A percentile compares a stretch with the other conserved stretches of the same genome.
phyloP scores from a whole-genome alignment of 1,140 invertebrate species.

The Arctopsyche grandis region DNA sequence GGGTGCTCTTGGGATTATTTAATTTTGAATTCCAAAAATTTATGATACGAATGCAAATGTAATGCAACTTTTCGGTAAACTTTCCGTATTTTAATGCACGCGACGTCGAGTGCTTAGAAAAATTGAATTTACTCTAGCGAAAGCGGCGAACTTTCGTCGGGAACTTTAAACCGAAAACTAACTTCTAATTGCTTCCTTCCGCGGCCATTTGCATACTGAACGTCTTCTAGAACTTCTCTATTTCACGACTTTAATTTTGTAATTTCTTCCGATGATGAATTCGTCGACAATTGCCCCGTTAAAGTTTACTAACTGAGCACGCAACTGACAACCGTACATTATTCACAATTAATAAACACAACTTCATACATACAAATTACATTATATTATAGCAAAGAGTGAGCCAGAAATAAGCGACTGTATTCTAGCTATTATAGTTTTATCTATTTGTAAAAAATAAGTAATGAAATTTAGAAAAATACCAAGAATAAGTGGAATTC shows the following conservation, averaged over 20 bases:
- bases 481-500: no score
- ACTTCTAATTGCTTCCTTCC: slow-evolving; percentile 30
- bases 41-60: no score
- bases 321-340: no score
- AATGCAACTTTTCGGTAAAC: no score
- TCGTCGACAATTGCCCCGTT: neutral
- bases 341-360: no score
- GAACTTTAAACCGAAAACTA: slow-evolving; percentile 12
- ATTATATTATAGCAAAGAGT: no score
- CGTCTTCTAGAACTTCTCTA: neutral
- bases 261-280: slow-evolving; percentile 16
- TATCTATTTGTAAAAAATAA: neutral
- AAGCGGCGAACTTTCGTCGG: neutral
- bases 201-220: slow-evolving; percentile 24
- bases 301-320: no score
- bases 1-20: no score
- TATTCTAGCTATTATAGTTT: neutral
- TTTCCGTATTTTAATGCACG: no score
- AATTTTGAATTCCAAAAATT: no score
- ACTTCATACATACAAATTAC: no score
- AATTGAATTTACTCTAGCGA: slow-evolving; percentile 17
- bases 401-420: neutral
- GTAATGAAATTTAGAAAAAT: no score
- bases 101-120: slow-evolving; percentile 10
- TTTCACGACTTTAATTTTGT: slow-evolving; percentile 6